These are phyloP conservation scores for Panurus biarmicus DNA, from an alignment of 2,113 vertebrate species.

Conservation along the genomic window DNA sequence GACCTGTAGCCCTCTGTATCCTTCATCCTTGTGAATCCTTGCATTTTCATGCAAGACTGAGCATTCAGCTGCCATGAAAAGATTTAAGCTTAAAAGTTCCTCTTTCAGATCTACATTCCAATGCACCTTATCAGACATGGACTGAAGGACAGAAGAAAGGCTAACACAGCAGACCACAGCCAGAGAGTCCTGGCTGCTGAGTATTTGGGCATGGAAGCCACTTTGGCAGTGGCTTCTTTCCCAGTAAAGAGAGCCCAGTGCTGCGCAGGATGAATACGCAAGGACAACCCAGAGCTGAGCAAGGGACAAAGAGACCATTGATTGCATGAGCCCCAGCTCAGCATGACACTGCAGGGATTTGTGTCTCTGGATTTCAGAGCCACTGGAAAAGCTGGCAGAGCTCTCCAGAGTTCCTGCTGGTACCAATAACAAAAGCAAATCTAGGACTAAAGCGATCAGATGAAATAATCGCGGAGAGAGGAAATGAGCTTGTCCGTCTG, in stretches of 20 bases:
- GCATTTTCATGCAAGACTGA: background rate
- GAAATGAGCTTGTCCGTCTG: background rate
- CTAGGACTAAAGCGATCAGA: background rate
- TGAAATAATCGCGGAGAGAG: background rate
- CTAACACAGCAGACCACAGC: background rate
- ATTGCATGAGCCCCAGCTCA: background rate
- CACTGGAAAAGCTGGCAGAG: background rate
- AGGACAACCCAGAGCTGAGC: background rate
- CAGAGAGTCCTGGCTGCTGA: background rate
- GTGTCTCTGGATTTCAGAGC: background rate
- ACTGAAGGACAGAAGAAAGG: background rate
- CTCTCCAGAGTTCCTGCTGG: background rate
- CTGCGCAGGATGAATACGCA: background rate
- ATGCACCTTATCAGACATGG: background rate
- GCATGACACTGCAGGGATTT: background rate
- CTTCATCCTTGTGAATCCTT: background rate
- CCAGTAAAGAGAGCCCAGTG: background rate
- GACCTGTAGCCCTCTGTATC: background rate
- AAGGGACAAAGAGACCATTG: background rate
- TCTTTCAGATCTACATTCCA: background rate
- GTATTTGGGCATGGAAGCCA: background rate
- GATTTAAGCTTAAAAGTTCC: background rate
- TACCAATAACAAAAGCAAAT: background rate
- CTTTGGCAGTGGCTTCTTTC: too few species aligned
- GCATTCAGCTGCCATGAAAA: background rate